These are phyloP conservation scores for Ochlodes sylvanus DNA, from an alignment of 2,888 invertebrate species.

Conservation along the genomic window DNA sequence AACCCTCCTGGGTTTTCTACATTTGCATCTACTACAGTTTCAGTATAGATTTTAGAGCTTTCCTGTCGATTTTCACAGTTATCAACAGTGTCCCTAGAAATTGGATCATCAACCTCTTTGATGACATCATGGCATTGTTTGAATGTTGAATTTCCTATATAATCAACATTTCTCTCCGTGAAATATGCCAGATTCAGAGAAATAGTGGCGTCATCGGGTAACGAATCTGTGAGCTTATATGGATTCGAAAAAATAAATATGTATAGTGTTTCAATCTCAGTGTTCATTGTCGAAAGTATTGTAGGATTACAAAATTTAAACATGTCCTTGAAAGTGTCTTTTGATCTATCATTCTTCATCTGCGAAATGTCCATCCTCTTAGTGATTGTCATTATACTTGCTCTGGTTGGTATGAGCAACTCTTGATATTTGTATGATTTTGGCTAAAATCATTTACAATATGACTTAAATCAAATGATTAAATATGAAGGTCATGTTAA, in stretches of 20 bases:
- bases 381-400: conserved; percentile 50
- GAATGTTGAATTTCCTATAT: background rate
- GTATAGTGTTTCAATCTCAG: conserved; percentile 45
- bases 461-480: conserved; percentile 17
- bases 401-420: conserved; percentile 53
- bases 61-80: background rate
- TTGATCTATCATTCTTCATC: conserved; percentile 9
- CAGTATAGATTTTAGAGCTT: background rate
- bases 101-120: background rate
- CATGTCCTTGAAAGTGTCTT: conserved; percentile 13
- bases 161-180: background rate
- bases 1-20: background rate
- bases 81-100: background rate
- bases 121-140: background rate
- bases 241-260: conserved; percentile 51
- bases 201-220: background rate
- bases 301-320: conserved; percentile 49
- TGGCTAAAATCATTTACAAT: conserved; percentile 58
- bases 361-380: conserved; percentile 43
- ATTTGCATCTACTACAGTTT: background rate
- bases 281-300: conserved; percentile 36
- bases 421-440: conserved; percentile 67
- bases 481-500: background rate
- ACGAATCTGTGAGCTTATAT: conserved; percentile 6
- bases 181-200: background rate